These are phyloP conservation scores for Dyspetes luteomarginatus DNA, from an alignment of 2,888 invertebrate species.

Conservation along the genomic window DNA sequence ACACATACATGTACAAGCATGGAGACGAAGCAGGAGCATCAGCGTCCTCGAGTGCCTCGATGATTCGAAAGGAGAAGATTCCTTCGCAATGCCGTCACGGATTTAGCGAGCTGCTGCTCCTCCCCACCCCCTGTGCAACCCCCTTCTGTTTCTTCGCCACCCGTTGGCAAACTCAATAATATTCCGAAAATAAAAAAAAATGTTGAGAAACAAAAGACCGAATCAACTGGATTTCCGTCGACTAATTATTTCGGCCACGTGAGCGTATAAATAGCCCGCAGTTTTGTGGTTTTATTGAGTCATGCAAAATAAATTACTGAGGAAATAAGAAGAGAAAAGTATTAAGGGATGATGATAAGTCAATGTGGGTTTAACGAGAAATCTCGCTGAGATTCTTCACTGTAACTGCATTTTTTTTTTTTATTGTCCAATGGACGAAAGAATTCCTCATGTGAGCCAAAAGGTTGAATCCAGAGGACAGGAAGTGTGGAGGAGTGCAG, in stretches of 20 bases:
- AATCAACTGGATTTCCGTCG: background rate
- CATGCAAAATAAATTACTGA: slow-evolving; percentile 21
- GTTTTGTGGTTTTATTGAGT: background rate
- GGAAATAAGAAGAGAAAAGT: background rate
- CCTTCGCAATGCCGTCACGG: slow-evolving; percentile 77
- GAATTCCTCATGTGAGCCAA: slow-evolving; percentile 46
- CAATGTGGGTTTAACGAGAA: slow-evolving; percentile 16
- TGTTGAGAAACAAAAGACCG: background rate
- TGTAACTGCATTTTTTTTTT: slow-evolving; percentile 55
- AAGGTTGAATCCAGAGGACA: slow-evolving; percentile 54
- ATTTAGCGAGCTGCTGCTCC: slow-evolving; percentile 74
- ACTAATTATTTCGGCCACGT: background rate
- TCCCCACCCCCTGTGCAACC: background rate
- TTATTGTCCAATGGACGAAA: slow-evolving; percentile 21
- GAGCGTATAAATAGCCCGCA: background rate
- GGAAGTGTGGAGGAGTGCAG: too few relatives aligned
- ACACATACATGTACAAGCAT: background rate
- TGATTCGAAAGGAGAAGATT: slow-evolving; percentile 79
- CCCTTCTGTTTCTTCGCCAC: background rate
- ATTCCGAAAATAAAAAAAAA: background rate
- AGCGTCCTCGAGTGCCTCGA: slow-evolving; percentile 73
- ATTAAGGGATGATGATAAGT: slow-evolving; percentile 16
- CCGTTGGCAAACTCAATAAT: background rate
- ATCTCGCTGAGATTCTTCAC: slow-evolving; percentile 60
- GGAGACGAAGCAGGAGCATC: slow-evolving; percentile 55